Conservation (phyloP, 2,888 invertebrate genomes). For the Oligia strigilis region DNA sequence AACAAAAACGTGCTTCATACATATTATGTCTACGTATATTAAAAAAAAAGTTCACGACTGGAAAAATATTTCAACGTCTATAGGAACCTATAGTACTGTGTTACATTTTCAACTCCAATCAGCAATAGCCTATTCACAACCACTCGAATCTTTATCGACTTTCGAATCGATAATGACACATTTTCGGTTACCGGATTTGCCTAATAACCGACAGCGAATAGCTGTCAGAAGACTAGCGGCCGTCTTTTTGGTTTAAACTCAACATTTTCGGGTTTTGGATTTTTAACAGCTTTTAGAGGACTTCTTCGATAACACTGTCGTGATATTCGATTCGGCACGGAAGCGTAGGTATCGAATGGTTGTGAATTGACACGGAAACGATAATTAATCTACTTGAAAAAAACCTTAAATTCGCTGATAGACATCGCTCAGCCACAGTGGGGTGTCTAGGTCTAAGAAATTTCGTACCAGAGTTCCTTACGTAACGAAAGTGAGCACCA, state of each 20-base stretch:
- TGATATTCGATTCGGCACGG: neutral
- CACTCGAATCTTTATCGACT: too few species aligned
- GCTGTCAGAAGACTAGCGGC: neutral
- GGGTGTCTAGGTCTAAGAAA: too few species aligned
- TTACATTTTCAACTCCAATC: constrained; percentile 26
- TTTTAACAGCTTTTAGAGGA: neutral
- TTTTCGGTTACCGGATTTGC: neutral
- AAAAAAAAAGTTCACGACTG: neutral
- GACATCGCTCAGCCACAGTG: too few species aligned
- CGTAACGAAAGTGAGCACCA: neutral
- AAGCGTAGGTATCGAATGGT: neutral
- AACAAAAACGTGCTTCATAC: constrained; percentile 26
- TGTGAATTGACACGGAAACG: neutral
- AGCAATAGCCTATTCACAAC: neutral
- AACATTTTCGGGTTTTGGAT: neutral
- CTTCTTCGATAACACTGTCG: neutral
- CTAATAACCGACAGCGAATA: neutral
- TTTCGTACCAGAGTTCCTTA: neutral
- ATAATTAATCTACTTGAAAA: neutral
- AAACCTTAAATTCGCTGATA: neutral
- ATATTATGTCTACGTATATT: neutral
- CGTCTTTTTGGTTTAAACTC: neutral
- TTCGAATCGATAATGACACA: neutral
- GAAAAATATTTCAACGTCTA: neutral
- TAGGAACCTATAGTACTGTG: neutral